Evolutionary conservation across 2,113 vertebrate genomes (phyloP), one percentile per base, ranked within the genome.

Genomic region (Cyrtonyx montezumae): DNA sequence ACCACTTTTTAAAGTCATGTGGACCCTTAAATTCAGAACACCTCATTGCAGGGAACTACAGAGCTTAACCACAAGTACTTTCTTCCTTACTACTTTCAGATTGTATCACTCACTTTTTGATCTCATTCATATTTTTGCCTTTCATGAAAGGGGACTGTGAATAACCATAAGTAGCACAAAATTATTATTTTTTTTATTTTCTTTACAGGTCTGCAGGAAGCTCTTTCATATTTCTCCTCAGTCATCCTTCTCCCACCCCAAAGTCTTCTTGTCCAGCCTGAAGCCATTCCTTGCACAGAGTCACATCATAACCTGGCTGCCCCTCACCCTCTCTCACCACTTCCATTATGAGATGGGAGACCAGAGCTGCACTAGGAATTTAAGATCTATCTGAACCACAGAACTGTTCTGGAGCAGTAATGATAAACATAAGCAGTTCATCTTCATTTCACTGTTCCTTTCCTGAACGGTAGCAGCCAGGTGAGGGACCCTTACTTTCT

Each of bases 201-300:
- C 37, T 67, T 87, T 48, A 9, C 23, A 67, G 62, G 4, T 43
- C 6, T 30, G 23, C 49, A 51, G 56, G 7, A 25, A 59, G 21
- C 22, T 42, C 8, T 0, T 1, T 14, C 5, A 1, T 22, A n/a
- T 68, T 71, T 59, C 23, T 78, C 17, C 30, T 62, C 3, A 1
- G 45, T 37, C 30, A 63, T 9, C 6, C 15, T 3, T 0, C 77
- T 46, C 65, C 28, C 49, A 28, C 2, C 13, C 49, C 56, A 43
- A 91, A 77, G 32, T 32, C 9, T 56, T 10, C 4, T 1, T 74
- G 34, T 67, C 30, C 42, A 30, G 3, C 9, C 51, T 63, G 51
- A 90, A 75, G 40, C 23, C 19, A 49, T 55, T 67, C 20, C 42
- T 49, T 9, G 6, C 34, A 18, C 40, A 51, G 17, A 87, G 26